A percentile compares a stretch with the other conserved stretches of the same genome.
phyloP scores from a whole-genome alignment of 2,888 invertebrate species.

The Chirona hameri region DNA sequence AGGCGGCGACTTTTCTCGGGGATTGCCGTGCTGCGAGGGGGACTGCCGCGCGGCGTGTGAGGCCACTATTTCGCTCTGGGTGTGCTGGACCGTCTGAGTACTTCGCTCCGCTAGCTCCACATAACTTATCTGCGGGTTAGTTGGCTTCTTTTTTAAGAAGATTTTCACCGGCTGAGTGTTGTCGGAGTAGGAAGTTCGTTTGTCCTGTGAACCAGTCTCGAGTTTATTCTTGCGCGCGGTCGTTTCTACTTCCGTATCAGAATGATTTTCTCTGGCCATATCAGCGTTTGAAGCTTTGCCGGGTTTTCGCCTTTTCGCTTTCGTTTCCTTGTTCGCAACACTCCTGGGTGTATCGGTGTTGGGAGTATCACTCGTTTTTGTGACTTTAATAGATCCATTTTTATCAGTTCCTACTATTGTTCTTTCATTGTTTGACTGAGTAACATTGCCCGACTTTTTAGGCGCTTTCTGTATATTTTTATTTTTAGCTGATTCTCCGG shows the following conservation, averaged over 20 bases:
- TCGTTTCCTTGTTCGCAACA: background rate
- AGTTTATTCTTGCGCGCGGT: background rate
- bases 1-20: background rate
- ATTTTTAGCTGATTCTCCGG: background rate
- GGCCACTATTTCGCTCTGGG: background rate
- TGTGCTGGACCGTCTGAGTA: background rate
- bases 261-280: background rate
- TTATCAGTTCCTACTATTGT: background rate
- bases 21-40: background rate
- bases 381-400: background rate
- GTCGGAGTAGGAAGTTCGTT: background rate
- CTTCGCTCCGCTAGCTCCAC: background rate
- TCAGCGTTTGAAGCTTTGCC: background rate
- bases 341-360: background rate
- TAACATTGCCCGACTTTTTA: background rate
- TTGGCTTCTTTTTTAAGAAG: background rate
- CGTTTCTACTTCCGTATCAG: constrained; percentile 9
- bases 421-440: background rate
- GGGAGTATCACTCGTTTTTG: background rate
- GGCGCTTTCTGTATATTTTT: background rate
- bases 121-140: background rate
- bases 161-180: background rate
- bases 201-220: background rate
- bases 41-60: background rate
- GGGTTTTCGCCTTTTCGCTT: background rate